Base-by-base conservation (phyloP, 92 coral and sea anemone species). In the Palythoa caribaeorum region DNA sequence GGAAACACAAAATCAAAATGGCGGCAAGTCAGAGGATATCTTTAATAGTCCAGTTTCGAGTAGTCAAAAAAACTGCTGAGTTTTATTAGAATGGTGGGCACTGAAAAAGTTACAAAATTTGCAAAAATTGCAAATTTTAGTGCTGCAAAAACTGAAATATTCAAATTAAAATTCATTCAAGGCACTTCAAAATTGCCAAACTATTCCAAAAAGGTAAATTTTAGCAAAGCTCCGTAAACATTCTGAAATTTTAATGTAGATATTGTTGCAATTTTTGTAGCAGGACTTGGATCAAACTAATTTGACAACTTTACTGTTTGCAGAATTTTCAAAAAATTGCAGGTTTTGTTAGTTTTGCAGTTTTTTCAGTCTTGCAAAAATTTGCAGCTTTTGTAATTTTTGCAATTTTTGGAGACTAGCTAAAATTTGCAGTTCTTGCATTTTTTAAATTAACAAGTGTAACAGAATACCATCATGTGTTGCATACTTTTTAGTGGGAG, bases 401-500 rank as follows among this genome's bases (percentile, higher is more conserved):
- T 60, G 66, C 66, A 60, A 28, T 60, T 60, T 60, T 5, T 60
- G 60, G 60, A 14, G 28, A 28, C 28, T 28, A 28, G 66, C 66
- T 60, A 60, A 60, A 60, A 60, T 60, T 60, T 60, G 66, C 66
- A 60, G 66, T 60, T 60, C 15, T 60, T 60, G 66, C 60, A 54
- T 54, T 4, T 54, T 12, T 54, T 12, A 4, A 54, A 54, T 6
- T 54, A 60, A 60, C 66, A 60, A 62, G n/a, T 59, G 66, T 62
- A 62, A 62, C 69, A n/a, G 69, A 21, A 62, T 62, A 62, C 35
- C 17, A 11, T 11, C 68, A 62, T 62, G 35, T 62, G 69, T 7
- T 62, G 69, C 69, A 62, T n/a, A 62, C 69, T 62, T 62, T 62
- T 62, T 62, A 62, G 69, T 62, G 36, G 69, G 69, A 62, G 35